Evolutionary conservation across 92 coral and sea anemone genomes (phyloP), one percentile per base, ranked within the genome.

Genomic region (Anthopleura xanthogrammica): DNA sequence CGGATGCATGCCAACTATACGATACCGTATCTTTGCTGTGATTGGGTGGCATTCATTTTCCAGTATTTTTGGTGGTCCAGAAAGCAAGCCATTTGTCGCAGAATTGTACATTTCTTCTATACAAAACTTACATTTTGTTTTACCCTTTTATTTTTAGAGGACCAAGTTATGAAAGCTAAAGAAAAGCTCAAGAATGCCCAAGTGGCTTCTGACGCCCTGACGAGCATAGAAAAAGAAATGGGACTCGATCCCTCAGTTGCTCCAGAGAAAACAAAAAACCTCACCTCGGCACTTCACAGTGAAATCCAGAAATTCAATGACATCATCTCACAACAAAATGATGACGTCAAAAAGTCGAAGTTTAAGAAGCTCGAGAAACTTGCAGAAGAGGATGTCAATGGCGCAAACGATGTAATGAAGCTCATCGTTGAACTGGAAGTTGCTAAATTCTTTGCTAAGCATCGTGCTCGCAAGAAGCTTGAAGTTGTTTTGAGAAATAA

Each of bases 361-460:
- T 88, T 88, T 68, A 54, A 60, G 14, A 88, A 91, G 41, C 85
- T 91, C 48, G 92, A 88, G 55, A 88, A 91, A 78, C 87, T 82
- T 40, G 94, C 92, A 12, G 92, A 91, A 75, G 92, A 91, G 16
- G 94, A 91, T 36, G 89, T 91, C 20, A 85, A 88, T 16, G 87
- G 85, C 50, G 95, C 98, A 12, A 83, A 92, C 54, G 83, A 91
- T 82, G 93, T 94, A 52, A 84, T 94, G 64, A 91, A 87, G 73
- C 71, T 94, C 23, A 89, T 94, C 20, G 94, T 90, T 5, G 93
- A 89, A 43, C 80, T 94, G 23, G 98, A 94, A 76, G 98, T 92
- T 5, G 98, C 98, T 1, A 94, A 94, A 68, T 92, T 82, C 79
- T 85, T 94, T 57, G 98, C 98, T 8, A 90, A 92, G 54, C 80